Base-by-base conservation (phyloP, 2,888 invertebrate genomes). In the Pammene fasciana region DNA sequence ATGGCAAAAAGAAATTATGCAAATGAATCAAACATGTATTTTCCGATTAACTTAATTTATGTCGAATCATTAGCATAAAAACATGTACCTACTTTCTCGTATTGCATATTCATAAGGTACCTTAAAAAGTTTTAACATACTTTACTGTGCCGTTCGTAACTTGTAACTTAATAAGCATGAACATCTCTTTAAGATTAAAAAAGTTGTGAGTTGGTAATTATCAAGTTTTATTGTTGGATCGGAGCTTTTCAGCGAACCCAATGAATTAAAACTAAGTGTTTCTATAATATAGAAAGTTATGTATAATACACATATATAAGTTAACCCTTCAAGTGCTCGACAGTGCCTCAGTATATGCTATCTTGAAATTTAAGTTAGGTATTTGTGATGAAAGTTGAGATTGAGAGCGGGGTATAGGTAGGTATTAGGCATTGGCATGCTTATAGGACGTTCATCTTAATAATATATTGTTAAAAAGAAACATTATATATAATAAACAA, bases 81-180 rank as follows among this genome's bases (percentile, higher is more conserved):
- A 10, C 52, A 52, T 48, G 16, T 45, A 46, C 18, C 10, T 67
- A 60, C 43, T 59, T 67, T 55, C 18, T 41, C 54, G 13, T 34
- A 67, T 38, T 61, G 38, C 67, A 67, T 60, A 68, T 62, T 68
- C 62, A 68, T 56, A 62, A 68, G 54, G 54, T 54, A 36, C 60
- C 60, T 67, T 60, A 18, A 60, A 45, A 67, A 60, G 67, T 67
- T 61, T 11, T 36, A 54, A 61, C 52, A 62, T 36, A 48, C 61
- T 55, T 61, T 61, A 55, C 41, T 61, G 46, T 48, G 61, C 61
- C 60, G 67, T 45, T 52, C 54, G 67, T 55, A 61, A 61, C 65
- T 65, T 46, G 45, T 54, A 55, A 64, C 54, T 54, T 52, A 26
- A 52, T 61, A 48, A 61, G 50, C 61, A 61, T 61, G 38, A 41